phyloP scores from a whole-genome alignment of 1,140 invertebrate genomes.

The Eumeta japonica region DNA sequence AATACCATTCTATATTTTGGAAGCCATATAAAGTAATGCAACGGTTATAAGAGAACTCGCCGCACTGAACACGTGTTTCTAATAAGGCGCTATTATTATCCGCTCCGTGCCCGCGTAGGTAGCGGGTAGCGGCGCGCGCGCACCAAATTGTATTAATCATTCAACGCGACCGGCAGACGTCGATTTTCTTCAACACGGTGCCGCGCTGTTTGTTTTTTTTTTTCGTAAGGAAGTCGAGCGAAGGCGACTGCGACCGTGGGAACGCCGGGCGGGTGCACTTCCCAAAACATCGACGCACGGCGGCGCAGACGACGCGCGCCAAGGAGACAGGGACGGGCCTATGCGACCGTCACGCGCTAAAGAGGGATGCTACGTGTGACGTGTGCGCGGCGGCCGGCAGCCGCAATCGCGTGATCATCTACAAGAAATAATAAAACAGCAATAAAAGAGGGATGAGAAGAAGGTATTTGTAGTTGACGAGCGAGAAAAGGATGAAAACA shows the following conservation, averaged over 20 bases:
- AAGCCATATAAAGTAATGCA: too few species aligned
- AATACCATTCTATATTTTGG: too few species aligned
- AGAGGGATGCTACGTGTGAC: constrained; percentile 34
- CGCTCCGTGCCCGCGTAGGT: constrained; percentile 28
- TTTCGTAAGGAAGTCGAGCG: constrained; percentile 55
- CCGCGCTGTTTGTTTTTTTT: constrained; percentile 50
- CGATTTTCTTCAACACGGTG: constrained; percentile 55
- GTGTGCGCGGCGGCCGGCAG: constrained; percentile 53
- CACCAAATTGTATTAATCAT: constrained; percentile 57
- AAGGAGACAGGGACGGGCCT: constrained; percentile 26
- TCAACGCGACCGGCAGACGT: constrained; percentile 53
- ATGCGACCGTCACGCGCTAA: constrained; percentile 5
- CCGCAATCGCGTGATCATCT: constrained; percentile 56
- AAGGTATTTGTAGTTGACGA: constrained; percentile 33
- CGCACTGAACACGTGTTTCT: constrained; percentile 39
- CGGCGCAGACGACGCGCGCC: constrained; percentile 49
- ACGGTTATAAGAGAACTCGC: too few species aligned
- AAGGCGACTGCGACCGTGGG: constrained; percentile 57
- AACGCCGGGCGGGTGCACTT: constrained; percentile 55
- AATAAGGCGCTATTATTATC: constrained; percentile 50
- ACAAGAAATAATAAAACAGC: constrained; percentile 58
- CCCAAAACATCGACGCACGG: constrained; percentile 57
- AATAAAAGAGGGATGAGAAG: constrained; percentile 56
- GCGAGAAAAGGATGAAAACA: constrained; percentile 31
- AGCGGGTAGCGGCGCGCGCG: constrained; percentile 45